Base-by-base conservation (phyloP, 1,140 invertebrate species). In the Melanaphis sacchari region DNA sequence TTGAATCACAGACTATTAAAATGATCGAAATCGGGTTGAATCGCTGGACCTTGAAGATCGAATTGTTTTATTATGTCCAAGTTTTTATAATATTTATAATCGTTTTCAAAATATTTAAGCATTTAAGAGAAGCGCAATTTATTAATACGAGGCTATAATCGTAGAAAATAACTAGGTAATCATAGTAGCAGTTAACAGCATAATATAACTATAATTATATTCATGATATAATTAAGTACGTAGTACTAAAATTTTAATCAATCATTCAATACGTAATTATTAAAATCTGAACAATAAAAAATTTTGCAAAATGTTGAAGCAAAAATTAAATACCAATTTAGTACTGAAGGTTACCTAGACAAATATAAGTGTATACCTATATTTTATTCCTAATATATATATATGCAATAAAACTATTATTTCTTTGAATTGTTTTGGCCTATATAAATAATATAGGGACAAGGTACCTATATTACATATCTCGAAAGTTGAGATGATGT, bases 81-180 rank as follows among this genome's bases (percentile, higher is more conserved):
- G 31, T 18, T 31, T 36, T 52, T 52, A 49, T n/a, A 43, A 36
- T 46, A 46, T 49, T 88, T 18, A 49, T 46, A 88, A 88, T n/a
- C 18, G n/a, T 36, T 76, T 76, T 76, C 4, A 76, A 76, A 76
- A 76, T 76, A 36, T 88, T 88, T 52, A 88, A 49, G 21, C 43
- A 22, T 49, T 88, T 49, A n/a, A 88, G n/a, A 88, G n/a, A 88
- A 88, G 36, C n/a, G n/a, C n/a, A 36, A 49, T 52, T 36, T 88
- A 76, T 36, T 46, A 43, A 6, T 85, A 76, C 31, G 46, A 49
- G 15, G n/a, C 31, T n/a, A 5, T 76, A 76, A 76, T 76, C 59
- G 3, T 76, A 15, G 31, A 76, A 76, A 76, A 76, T 76, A 76
- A 36, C 59, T n/a, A 76, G 15, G 18, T 76, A 76, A 36, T 76